Evolutionary conservation across 2,888 invertebrate genomes (phyloP).

Genomic region (Ophion slaviceki): DNA sequence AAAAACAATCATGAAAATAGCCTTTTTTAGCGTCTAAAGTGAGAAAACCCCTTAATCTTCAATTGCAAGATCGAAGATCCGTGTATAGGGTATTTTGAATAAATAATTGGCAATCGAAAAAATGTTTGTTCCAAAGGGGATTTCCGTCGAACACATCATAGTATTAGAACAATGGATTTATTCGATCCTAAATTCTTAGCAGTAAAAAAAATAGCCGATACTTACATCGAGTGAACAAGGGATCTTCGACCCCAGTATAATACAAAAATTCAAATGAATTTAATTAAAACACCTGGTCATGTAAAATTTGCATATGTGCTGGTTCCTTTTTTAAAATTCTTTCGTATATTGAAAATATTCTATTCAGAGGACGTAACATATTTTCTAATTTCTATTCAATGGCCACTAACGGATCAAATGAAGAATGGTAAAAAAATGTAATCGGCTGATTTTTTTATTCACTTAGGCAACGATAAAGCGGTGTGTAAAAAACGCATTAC

Average conservation of each 20-base stretch:
- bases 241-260: too few species aligned
- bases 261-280: too few species aligned
- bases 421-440: background rate
- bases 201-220: too few species aligned
- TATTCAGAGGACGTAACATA: too few species aligned
- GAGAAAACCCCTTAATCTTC: background rate
- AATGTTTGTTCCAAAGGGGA: background rate
- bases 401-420: background rate
- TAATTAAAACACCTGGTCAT: too few species aligned
- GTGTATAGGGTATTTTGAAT: background rate
- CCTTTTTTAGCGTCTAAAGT: too few species aligned
- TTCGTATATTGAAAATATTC: too few species aligned
- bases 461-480: background rate
- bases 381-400: background rate
- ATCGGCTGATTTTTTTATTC: background rate
- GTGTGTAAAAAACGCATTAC: constrained; percentile 80
- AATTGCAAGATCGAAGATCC: background rate
- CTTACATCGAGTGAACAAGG: too few species aligned
- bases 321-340: too few species aligned
- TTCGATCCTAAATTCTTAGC: too few species aligned
- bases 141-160: background rate
- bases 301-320: too few species aligned
- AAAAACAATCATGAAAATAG: too few species aligned
- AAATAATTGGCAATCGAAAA: background rate
- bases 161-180: background rate